Evolutionary conservation across 1,140 invertebrate species (phyloP), one percentile per base, ranked within the genome.

Genomic region (Ceratosolen fusciceps): DNA sequence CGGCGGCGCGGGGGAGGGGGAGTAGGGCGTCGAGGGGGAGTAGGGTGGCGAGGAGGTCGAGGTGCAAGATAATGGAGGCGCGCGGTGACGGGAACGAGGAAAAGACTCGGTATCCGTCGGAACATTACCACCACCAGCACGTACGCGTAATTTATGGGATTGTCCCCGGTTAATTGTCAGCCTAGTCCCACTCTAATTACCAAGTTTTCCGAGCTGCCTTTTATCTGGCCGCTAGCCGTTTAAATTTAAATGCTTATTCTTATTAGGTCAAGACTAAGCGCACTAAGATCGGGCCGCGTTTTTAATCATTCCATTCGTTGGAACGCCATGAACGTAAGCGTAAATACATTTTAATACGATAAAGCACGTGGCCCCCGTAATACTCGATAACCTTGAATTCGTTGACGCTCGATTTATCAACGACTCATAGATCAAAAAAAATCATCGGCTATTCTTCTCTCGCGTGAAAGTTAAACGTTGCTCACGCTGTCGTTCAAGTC

Each of bases 61-160:
- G 47, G 74, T 49, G 26, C 31, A 7, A 31, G 60, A 60, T 68
- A 77, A 77, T 70, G 47, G 67, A 68, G 52, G 47, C 24, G 39
- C 24, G 34, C 54, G 72, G 37, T 34, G 37, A 43, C 54, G 31
- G 14, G 52, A 43, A 24, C 49, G 31, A 54, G 8, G 47, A 74
- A 37, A n/a, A 65, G 19, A 65, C 26, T 37, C n/a, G 1, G 8
- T 8, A 19, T 62, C 12, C 26, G 14, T 19, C 2, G 58, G 26
- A 62, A 34, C 24, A 26, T 16, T 10, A 65, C 60, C 60, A 65
- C 60, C 60, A 9, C 7, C 16, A 14, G 7, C 16, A 2, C 2
- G 26, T 47, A 29, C 10, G 1, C 37, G 24, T 10, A 29, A 47
- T 68, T 68, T 47, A 43, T 52, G 67, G 52, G n/a, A 70, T 77